phyloP scores from a whole-genome alignment of 92 coral and sea anemone genomes.

The Palythoa heliodiscus region DNA sequence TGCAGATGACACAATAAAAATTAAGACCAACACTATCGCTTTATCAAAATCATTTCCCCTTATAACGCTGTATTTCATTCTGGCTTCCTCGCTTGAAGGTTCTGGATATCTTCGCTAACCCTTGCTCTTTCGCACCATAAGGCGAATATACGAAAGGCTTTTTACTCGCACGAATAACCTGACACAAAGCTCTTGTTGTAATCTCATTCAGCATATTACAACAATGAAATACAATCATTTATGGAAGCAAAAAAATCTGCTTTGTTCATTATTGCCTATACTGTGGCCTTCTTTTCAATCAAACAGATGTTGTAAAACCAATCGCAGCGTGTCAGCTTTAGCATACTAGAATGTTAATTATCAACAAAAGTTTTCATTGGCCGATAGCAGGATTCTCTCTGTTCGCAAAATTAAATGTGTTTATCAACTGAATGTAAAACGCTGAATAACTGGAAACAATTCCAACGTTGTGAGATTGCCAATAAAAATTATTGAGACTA shows the following conservation, averaged over 20 bases:
- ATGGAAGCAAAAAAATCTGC: not conserved
- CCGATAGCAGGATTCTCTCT: not conserved
- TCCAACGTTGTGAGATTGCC: not conserved
- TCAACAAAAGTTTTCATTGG: not conserved
- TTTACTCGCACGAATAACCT: not conserved
- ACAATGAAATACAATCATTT: not conserved
- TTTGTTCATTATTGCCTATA: not conserved
- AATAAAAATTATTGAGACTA: not conserved
- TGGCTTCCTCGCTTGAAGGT: not conserved
- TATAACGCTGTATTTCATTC: not conserved
- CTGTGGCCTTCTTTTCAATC: not conserved
- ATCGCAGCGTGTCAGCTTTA: slow-evolving; percentile 11
- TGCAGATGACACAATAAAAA: not conserved
- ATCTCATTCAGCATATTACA: not conserved
- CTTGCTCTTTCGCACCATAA: not conserved
- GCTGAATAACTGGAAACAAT: not conserved
- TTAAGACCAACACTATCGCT: not conserved
- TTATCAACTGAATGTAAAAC: not conserved
- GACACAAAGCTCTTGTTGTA: not conserved
- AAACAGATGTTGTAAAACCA: slow-evolving; percentile 21
- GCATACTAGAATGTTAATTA: slow-evolving; percentile 15
- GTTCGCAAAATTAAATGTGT: not conserved
- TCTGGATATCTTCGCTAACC: not conserved
- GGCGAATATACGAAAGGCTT: not conserved
- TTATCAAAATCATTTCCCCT: not conserved